Evolutionary conservation across 2,888 invertebrate genomes (phyloP).

Genomic region (Ferrisia virgata): DNA sequence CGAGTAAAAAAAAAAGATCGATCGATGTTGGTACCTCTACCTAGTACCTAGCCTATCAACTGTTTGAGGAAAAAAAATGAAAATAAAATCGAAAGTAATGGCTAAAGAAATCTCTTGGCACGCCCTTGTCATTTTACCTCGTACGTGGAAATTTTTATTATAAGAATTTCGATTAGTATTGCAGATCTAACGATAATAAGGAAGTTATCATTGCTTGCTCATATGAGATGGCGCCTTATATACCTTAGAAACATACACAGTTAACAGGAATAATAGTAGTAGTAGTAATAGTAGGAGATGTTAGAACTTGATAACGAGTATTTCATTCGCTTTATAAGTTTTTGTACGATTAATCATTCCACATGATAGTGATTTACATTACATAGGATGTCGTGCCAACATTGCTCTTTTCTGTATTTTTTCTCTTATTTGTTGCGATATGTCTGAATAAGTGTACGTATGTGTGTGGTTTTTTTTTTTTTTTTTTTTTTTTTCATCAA

Average conservation of each 20-base stretch:
- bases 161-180: neutral
- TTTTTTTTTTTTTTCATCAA: neutral
- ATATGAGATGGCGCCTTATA: slow-evolving; percentile 18
- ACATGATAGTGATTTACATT: slow-evolving; percentile 26
- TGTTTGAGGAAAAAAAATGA: too few species aligned
- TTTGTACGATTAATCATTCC: slow-evolving; percentile 16
- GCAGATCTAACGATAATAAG: neutral
- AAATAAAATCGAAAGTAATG: neutral
- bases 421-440: neutral
- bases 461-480: neutral
- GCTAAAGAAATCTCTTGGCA: neutral
- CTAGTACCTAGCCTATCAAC: too few species aligned
- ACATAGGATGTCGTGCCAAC: slow-evolving; percentile 12
- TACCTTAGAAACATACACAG: neutral
- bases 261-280: neutral
- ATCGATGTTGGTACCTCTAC: too few species aligned
- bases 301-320: slow-evolving; percentile 1
- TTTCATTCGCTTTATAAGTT: slow-evolving; percentile 13
- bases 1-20: too few species aligned
- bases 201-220: slow-evolving; percentile 9
- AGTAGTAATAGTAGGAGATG: slow-evolving; percentile 25
- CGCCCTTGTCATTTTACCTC: neutral
- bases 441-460: neutral
- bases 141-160: neutral
- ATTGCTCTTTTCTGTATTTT: neutral